These are phyloP conservation scores for Pollenia angustigena DNA, from an alignment of 2,888 invertebrate species.

Conservation along the genomic window DNA sequence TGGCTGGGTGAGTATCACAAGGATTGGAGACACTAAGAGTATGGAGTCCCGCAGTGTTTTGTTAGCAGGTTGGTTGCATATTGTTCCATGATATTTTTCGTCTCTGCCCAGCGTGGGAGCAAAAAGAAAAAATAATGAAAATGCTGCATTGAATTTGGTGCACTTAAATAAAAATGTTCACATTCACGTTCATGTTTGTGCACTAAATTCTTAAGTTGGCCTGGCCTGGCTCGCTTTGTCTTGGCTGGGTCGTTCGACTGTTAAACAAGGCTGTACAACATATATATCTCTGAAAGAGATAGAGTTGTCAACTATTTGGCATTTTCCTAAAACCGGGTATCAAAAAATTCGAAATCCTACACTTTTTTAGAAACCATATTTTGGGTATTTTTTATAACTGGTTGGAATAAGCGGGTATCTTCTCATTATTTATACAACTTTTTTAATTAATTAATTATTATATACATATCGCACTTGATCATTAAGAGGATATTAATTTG, in stretches of 20 bases:
- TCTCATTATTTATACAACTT: no score
- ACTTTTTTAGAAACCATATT: no score
- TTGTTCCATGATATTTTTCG: constrained; percentile 46
- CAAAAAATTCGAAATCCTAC: no score
- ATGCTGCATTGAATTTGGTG: constrained; percentile 64
- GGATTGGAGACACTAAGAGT: constrained; percentile 13
- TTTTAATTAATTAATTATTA: no score
- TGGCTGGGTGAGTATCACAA: constrained; percentile 20
- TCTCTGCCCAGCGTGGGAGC: constrained; percentile 70
- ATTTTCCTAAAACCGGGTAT: no score
- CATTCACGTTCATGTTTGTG: constrained; percentile 56
- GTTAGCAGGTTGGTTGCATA: constrained; percentile 63
- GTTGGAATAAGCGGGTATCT: no score
- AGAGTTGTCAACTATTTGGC: no score
- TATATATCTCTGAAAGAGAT: constrained; percentile 70
- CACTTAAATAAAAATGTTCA: constrained; percentile 65
- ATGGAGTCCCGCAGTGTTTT: constrained; percentile 63
- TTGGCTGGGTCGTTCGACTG: constrained; percentile 35
- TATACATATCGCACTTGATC: no score
- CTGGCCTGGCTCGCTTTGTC: constrained; percentile 37
- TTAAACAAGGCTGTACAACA: constrained; percentile 68
- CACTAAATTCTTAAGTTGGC: constrained; percentile 48
- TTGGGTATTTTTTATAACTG: no score
- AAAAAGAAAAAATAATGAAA: constrained; percentile 45
- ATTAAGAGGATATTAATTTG: no score